Evolutionary conservation across 2,113 vertebrate species (phyloP).

Genomic region (Anas platyrhynchos): DNA sequence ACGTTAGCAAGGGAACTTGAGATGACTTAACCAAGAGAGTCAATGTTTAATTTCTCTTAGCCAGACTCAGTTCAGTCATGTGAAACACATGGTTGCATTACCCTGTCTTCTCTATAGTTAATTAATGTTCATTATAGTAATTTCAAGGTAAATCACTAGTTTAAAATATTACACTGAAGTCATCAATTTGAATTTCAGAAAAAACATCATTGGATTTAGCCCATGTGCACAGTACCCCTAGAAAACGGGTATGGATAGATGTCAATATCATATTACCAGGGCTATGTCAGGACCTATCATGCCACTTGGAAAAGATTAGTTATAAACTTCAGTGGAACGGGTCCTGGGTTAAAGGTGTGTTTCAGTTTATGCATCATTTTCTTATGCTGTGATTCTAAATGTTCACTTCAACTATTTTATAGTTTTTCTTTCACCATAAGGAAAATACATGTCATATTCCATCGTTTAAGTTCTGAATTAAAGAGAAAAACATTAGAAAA

Average conservation of each 20-base stretch:
- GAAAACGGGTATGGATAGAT: fast-evolving
- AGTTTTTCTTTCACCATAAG: not conserved
- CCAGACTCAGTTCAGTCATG: fast-evolving
- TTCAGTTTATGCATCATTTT: not conserved
- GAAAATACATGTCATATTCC: not conserved
- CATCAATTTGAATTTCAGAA: not conserved
- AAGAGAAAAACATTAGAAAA: not conserved
- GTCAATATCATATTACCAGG: not conserved
- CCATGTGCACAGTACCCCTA: fast-evolving
- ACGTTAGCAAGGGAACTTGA: not conserved
- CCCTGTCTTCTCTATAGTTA: not conserved
- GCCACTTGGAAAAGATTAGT: not conserved
- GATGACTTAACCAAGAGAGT: not conserved
- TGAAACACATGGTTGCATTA: not conserved
- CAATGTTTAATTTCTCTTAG: not conserved
- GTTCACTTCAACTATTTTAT: not conserved
- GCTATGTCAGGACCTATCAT: not conserved
- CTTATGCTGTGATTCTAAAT: not conserved
- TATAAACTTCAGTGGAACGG: not conserved
- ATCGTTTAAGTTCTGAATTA: not conserved
- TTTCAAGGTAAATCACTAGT: not conserved
- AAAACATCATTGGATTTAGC: not conserved
- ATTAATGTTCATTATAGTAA: not conserved
- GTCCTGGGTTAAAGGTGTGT: not conserved
- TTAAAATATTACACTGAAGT: not conserved